Evolutionary conservation across 2,888 invertebrate species (phyloP), one percentile per base, ranked within the genome.

Genomic region (Galeopsomyia nigrocyanea): DNA sequence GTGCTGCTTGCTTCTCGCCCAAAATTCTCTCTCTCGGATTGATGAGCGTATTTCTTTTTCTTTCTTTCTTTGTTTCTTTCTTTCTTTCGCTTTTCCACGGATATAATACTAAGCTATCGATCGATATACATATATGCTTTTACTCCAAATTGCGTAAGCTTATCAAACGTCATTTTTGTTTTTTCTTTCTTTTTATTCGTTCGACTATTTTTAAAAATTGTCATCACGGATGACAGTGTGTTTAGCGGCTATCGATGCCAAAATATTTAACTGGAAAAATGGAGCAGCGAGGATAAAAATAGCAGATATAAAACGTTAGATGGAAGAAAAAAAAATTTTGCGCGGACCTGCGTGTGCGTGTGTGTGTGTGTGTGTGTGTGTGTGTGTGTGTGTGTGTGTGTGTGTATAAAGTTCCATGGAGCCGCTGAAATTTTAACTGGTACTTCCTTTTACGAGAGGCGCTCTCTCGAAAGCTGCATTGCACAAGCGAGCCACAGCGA

Each of bases 361-460:
- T 26, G 3, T 5, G 26, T 26, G 26, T 5, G 5, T 5, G 5
- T 26, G 5, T 5, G 5, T 26, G 5, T 39, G 56, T 31, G n/a
- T n/a, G n/a, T n/a, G n/a, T 26, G 26, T 26, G 3, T 5, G 26
- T 26, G 26, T 5, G 5, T 5, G 5, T 26, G 5, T 5, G 5
- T 26, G 5, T 39, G 56, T 31, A 50, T 56, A 49, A 47, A 56
- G 50, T 68, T 62, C 68, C 68, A 62, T 31, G n/a, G 39, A 57
- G 56, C 26, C 39, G 21, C 50, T 49, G 49, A 50, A 61, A 62
- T 61, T 67, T 55, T 17, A 68, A 56, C 47, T 68, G 47, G 47
- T 13, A 55, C 26, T 68, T 69, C 57, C 69, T 63, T 55, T 49
- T 39, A 46, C 51, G 31, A 62, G 31, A 62, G 16, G n/a, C 19